Evolutionary conservation across 1,140 invertebrate species (phyloP).

Genomic region (Nebria ingens): DNA sequence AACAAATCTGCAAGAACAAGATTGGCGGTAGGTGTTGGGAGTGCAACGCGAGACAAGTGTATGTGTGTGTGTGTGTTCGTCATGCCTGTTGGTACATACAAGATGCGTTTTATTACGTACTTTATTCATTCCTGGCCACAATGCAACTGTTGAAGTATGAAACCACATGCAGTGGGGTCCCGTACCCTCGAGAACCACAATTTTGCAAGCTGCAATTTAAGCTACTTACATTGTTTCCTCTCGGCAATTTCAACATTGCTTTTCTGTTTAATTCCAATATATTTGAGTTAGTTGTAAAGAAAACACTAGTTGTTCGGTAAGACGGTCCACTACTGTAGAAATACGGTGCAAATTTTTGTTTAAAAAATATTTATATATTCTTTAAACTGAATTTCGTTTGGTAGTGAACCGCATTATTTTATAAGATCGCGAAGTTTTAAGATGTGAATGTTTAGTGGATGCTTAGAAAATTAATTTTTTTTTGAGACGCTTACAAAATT

Average conservation of each 20-base stretch:
- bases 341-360: no score
- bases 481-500: no score
- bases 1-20: constrained; percentile 49
- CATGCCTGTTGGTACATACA: background rate
- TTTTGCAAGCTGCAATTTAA: background rate
- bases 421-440: no score
- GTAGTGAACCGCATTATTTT: no score
- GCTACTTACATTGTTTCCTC: constrained; percentile 5
- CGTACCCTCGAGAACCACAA: background rate
- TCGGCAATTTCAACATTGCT: background rate
- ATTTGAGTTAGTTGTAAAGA: no score
- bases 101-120: background rate
- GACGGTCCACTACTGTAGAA: no score
- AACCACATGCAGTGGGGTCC: background rate
- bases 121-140: background rate
- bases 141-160: background rate
- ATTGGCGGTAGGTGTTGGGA: background rate
- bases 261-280: no score
- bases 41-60: background rate
- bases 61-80: background rate
- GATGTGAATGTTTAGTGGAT: no score
- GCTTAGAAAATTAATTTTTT: no score
- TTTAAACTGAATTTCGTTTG: no score
- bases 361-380: no score
- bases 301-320: no score